Base-by-base conservation (phyloP, 2,797 vertebrate genomes). In the Sitta carolinensis region DNA sequence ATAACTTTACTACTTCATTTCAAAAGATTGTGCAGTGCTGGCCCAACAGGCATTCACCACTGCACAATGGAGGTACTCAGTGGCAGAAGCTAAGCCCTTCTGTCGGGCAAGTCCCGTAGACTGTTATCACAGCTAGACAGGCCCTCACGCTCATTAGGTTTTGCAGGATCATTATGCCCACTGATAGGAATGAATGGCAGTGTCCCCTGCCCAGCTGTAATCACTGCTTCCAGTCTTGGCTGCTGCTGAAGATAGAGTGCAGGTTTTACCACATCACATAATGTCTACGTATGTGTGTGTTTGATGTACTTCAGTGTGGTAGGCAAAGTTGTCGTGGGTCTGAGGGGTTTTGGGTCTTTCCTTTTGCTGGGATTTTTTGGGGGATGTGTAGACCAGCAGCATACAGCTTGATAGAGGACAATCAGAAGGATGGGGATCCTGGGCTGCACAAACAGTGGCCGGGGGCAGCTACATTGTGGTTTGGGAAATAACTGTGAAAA, bases 21-120 rank as follows among this genome's bases (percentile, higher is more conserved):
- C 51, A 84, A 96, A 94, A 67, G 91, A 93, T 94, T 76, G 83
- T 96, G 94, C 87, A 94, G 93, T 61, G 95, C 87, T 96, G 91
- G 91, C 83, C 95, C 84, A 63, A 58, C 80, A 79, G 89, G 85
- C 89, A 93, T 95, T 95, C 87, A 81, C 16, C 43, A 3, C 55
- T 63, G 70, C 85, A 84, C 89, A 94, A 92, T 91, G 84, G 70
- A 95, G 94, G 89, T 91, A 84, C 91, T 93, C 76, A n/a, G 67
- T 2, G 4, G 80, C 92, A 94, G 87, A 75, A 86, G 76, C 92
- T 79, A 27, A 92, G 94, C 84, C 11, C 47, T 58, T 87, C 75
- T 84, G 82, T 75, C 11, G 1, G 79, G 59, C 77, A 27, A 69
- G 94, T 73, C 94, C 55, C 16, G 0, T 89, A 90, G 76, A 78